Evolutionary conservation across 1,140 invertebrate species (phyloP), one percentile per base, ranked within the genome.

Genomic region (Drosophila littoralis): DNA sequence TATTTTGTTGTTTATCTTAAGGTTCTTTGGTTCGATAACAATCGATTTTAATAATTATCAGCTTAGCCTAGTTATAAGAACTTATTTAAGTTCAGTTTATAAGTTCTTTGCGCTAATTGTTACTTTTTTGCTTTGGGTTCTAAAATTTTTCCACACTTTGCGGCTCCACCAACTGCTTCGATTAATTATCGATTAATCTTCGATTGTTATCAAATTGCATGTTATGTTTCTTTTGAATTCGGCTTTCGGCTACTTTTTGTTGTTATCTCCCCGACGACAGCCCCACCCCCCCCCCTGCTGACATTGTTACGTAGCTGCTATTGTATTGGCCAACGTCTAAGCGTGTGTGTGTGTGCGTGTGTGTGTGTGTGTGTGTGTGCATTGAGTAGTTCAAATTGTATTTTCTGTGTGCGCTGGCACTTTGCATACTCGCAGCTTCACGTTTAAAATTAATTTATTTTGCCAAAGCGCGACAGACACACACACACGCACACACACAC

Each of bases 371-470:
- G 32, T 70, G 60, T 51, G 46, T 58, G 48, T 50, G 40, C 55
- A 65, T 72, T 74, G 67, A 61, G 63, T 65, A 77, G 77, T 84
- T 77, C 51, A 84, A 84, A 80, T 85, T 84, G 81, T 84, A 85
- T 84, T 84, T 84, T 73, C 74, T 79, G 75, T 75, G 66, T 70
- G 74, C 61, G 46, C 46, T 46, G 50, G 38, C 66, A 54, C 67
- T 70, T 70, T 73, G 65, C 64, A 67, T 36, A 50, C 64, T 45
- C 64, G 48, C 46, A 69, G 70, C 76, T 77, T 86, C 71, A 79
- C 80, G 72, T 88, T 88, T 69, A 70, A 88, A 88, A 88, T 88
- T 88, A 88, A 88, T 88, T 88, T 84, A 88, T 88, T 89, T 88
- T 75, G 67, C 54, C 69, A 59, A 66, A 73, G 74, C 74, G 68